Conservation (phyloP, 1,140 invertebrate species). For the Saccostrea glomerata region DNA sequence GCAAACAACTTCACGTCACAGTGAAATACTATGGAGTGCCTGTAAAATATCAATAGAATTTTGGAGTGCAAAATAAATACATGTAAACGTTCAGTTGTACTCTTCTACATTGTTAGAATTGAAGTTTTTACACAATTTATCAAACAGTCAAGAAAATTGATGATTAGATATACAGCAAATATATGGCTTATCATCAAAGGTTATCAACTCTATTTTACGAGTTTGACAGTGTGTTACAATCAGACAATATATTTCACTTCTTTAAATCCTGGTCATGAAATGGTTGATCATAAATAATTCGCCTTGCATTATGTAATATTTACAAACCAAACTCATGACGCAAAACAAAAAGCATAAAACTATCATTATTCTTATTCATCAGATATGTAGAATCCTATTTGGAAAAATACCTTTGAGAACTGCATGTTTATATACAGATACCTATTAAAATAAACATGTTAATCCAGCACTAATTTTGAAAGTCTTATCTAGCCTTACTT, state of each 20-base stretch:
- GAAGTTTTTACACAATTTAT: background rate
- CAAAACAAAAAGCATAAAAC: background rate
- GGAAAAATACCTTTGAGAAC: background rate
- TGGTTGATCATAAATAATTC: background rate
- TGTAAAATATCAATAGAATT: slow-evolving; percentile 4
- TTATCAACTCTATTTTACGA: background rate
- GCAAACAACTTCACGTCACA: slow-evolving; percentile 39
- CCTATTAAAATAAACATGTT: background rate
- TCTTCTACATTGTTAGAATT: background rate
- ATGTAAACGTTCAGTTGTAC: background rate
- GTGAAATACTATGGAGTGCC: slow-evolving; percentile 27
- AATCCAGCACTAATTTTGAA: background rate
- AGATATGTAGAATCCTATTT: background rate
- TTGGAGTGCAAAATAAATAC: background rate
- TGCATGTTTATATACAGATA: background rate
- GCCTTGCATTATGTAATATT: background rate
- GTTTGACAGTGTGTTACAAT: background rate
- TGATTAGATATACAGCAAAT: background rate
- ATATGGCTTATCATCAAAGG: background rate
- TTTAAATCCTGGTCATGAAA: background rate
- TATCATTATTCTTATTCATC: background rate
- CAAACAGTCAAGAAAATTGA: background rate
- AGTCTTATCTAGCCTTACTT: background rate
- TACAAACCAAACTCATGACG: background rate
- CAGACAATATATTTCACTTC: background rate